Evolutionary conservation across 2,113 vertebrate genomes (phyloP).

Genomic region (Notothenia coriiceps): DNA sequence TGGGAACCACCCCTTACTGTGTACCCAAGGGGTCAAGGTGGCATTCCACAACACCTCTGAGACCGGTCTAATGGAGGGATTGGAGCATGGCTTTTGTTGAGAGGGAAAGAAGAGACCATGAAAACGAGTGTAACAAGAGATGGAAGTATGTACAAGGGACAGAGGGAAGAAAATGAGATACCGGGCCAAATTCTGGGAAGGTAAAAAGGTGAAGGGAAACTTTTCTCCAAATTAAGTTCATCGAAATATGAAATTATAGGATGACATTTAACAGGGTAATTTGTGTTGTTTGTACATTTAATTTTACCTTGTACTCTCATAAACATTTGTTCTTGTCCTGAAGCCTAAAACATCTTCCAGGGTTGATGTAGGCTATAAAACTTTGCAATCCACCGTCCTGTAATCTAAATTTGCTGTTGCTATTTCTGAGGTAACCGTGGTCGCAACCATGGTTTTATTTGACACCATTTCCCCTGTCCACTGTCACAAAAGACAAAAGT

Average conservation of each 20-base stretch:
- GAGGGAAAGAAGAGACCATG: slow-evolving; percentile 65
- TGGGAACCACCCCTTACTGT: slow-evolving; percentile 67
- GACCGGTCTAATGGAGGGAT: slow-evolving; percentile 74
- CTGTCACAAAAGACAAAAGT: slow-evolving; percentile 60
- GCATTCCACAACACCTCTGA: slow-evolving; percentile 82
- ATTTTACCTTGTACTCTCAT: not conserved
- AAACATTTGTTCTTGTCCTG: not conserved
- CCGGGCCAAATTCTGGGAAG: slow-evolving; percentile 33
- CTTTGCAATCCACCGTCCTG: slow-evolving; percentile 19
- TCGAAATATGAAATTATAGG: not conserved
- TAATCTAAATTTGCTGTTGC: slow-evolving; percentile 30
- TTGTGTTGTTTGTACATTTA: not conserved
- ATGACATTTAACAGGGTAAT: not conserved
- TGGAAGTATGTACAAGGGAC: slow-evolving; percentile 51
- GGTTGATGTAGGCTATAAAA: not conserved
- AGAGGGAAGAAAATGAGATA: slow-evolving; percentile 41
- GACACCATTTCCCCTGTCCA: slow-evolving; percentile 60
- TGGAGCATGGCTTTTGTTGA: slow-evolving; percentile 74
- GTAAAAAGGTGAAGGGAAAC: not conserved
- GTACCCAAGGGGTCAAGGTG: slow-evolving; percentile 78
- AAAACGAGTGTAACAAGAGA: slow-evolving; percentile 71
- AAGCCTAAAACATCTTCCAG: not conserved
- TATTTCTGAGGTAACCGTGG: slow-evolving; percentile 46
- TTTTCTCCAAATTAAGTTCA: not conserved
- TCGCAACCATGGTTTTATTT: slow-evolving; percentile 60